phyloP scores from a whole-genome alignment of 2,113 vertebrate genomes.

The Mustela nigripes region DNA sequence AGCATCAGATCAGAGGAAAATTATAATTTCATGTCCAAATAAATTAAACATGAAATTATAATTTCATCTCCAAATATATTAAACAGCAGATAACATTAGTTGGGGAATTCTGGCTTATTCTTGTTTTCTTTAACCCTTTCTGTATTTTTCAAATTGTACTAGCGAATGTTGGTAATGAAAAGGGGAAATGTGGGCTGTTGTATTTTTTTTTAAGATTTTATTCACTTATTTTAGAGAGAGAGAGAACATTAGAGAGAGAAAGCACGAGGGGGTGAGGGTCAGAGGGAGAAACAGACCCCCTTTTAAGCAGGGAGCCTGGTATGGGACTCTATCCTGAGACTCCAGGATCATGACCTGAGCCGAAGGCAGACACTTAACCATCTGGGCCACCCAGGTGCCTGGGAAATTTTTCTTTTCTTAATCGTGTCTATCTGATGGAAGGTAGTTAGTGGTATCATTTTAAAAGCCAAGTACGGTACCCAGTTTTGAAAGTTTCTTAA shows the following conservation, averaged over 20 bases:
- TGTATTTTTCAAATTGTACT: conserved; percentile 7
- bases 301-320: neutral
- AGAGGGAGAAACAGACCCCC: neutral
- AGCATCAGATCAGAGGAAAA: neutral
- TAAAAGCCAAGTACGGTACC: neutral
- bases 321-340: neutral
- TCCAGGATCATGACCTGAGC: neutral
- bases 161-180: neutral
- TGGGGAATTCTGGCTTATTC: conserved; percentile 46
- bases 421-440: neutral
- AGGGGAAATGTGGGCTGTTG: too few relatives aligned
- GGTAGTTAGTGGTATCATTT: neutral
- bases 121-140: conserved; percentile 39
- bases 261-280: neutral
- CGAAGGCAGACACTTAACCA: neutral
- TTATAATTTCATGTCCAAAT: neutral
- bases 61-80: neutral
- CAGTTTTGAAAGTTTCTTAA: neutral
- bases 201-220: neutral
- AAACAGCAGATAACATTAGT: conserved; percentile 13
- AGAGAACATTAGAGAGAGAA: neutral
- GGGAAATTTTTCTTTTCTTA: neutral
- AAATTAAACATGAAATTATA: neutral
- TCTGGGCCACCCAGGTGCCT: neutral
- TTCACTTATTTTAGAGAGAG: neutral